Base-by-base conservation (phyloP, 2,797 vertebrate species). In the Xenentodon cancila region DNA sequence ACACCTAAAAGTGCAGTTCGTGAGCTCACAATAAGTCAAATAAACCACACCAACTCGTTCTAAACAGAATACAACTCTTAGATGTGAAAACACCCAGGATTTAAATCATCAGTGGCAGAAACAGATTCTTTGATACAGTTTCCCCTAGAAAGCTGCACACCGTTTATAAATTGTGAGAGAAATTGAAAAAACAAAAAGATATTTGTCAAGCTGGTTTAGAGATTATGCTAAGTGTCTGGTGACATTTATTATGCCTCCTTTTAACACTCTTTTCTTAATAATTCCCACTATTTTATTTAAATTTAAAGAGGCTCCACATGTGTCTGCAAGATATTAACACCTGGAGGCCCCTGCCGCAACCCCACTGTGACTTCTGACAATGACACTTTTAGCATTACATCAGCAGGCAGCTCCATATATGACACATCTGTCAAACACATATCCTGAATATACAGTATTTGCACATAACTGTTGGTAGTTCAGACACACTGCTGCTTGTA, bases 371-470 rank as follows among this genome's bases (percentile, higher is more conserved):
- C 71, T 66, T 77, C 37, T 15, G 13, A 72, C 57, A 78, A 77
- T 71, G 73, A 88, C 74, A 85, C 70, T 64, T 85, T 84, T 66
- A 79, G 63, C 65, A 66, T 77, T 69, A 56, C 44, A 77, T 49
- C 76, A 69, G 56, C 75, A 84, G 71, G 71, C 84, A 79, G 69
- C 37, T 40, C 60, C 50, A 61, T 66, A 69, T 48, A 69, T 55
- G 60, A 21, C 68, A 70, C 80, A 85, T 85, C 50, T 77, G 77
- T 75, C 68, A 75, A 73, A 78, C 64, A 81, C 37, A 79, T 72
- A 70, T 57, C 25, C 21, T 62, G 46, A 42, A 15, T 27, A 51
- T 25, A n/a, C n/a, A n/a, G n/a, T n/a, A 50, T 59, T 19, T 49
- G 47, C 0, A 72, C 7, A 66, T 21, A 51, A n/a, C n/a, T n/a